Percentiles rank a stretch among this genome's conserved stretches.
These are phyloP conservation scores for Lutjanus argentimaculatus DNA, from an alignment of 2,797 vertebrate genomes.

Conservation along the genomic window DNA sequence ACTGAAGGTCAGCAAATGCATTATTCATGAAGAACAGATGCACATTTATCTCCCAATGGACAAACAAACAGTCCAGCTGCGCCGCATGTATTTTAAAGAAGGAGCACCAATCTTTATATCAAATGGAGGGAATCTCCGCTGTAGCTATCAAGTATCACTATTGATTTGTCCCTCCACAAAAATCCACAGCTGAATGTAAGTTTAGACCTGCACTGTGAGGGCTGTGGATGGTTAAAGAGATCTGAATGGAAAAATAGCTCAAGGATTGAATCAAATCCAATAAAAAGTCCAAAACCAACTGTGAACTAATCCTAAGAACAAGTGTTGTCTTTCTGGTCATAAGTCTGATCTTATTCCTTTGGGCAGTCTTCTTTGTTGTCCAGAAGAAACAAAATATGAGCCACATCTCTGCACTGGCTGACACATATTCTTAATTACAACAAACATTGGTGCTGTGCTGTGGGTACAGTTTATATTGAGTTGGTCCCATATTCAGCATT, in stretches of 20 bases:
- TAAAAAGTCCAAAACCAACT: not conserved
- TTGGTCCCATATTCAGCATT: not conserved
- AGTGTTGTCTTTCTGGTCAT: too few relatives aligned
- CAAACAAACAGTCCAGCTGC: constrained; percentile 13
- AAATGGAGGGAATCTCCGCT: not conserved
- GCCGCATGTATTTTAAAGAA: not conserved
- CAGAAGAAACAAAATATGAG: not conserved
- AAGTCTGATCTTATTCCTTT: not conserved
- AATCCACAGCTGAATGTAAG: not conserved
- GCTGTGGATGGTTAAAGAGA: not conserved
- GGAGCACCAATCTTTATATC: not conserved
- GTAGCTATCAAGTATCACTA: constrained; percentile 6
- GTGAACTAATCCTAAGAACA: not conserved
- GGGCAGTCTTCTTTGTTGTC: not conserved
- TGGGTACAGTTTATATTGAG: not conserved
- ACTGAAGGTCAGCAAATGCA: constrained; percentile 28
- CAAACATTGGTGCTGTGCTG: not conserved
- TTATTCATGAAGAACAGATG: constrained; percentile 52
- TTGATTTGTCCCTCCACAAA: not conserved
- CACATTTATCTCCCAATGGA: constrained; percentile 25
- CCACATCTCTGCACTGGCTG: not conserved
- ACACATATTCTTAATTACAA: not conserved
- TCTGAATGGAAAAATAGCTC: not conserved
- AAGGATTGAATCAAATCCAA: not conserved
- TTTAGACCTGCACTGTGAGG: not conserved